These are phyloP conservation scores for Amorpha juglandis DNA, from an alignment of 2,888 invertebrate genomes.

Conservation along the genomic window DNA sequence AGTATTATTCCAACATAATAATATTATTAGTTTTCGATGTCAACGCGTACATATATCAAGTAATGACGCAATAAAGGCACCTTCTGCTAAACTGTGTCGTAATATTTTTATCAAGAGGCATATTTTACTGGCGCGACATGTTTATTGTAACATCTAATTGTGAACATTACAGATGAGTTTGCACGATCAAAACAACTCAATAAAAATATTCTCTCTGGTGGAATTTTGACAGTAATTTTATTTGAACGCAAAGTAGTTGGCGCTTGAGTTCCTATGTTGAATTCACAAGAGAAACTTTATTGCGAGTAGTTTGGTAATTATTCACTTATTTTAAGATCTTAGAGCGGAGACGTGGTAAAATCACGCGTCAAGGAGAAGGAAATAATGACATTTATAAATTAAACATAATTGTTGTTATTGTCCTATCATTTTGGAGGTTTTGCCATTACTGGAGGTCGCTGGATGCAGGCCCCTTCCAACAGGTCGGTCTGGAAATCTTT, in stretches of 20 bases:
- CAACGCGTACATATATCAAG: neutral
- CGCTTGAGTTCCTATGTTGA: neutral
- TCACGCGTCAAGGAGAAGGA: too few species aligned
- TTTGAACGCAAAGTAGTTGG: slow-evolving; percentile 9
- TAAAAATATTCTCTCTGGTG: slow-evolving; percentile 13
- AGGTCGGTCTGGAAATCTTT: too few species aligned
- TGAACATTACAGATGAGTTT: slow-evolving; percentile 14
- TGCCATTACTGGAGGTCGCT: too few species aligned
- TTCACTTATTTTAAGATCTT: too few species aligned
- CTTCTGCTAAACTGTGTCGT: neutral
- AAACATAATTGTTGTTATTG: too few species aligned
- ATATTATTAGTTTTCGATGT: slow-evolving; percentile 16
- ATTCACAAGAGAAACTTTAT: neutral
- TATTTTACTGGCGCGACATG: neutral
- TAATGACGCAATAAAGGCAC: slow-evolving; percentile 18
- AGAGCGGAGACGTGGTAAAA: too few species aligned
- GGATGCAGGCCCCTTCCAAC: too few species aligned
- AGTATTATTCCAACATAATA: slow-evolving; percentile 12
- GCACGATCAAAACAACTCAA: slow-evolving; percentile 18
- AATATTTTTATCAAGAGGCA: neutral
- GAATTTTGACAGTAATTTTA: slow-evolving; percentile 3
- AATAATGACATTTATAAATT: too few species aligned
- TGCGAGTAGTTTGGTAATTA: neutral
- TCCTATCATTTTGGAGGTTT: too few species aligned
- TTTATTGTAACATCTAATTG: slow-evolving; percentile 20